A percentile compares a stretch with the other conserved stretches of the same genome.
phyloP scores from a whole-genome alignment of 1,140 invertebrate genomes.

The Probaryconus sp. region DNA sequence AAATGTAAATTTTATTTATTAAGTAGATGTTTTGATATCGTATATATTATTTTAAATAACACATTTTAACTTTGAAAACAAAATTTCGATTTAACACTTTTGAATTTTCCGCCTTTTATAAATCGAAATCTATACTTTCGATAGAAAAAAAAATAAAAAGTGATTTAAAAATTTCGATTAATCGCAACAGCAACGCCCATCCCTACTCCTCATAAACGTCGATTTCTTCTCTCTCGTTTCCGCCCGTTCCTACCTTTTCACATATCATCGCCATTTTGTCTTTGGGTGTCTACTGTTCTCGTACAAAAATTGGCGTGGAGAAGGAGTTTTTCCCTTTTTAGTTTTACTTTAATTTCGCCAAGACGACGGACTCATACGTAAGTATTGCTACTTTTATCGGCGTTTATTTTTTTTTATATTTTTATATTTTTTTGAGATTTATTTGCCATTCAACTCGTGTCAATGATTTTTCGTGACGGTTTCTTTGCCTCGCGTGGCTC shows the following conservation, averaged over 20 bases:
- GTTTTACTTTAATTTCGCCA: constrained; percentile 64
- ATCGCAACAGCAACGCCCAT: no score
- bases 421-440: background rate
- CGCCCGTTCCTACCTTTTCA: background rate
- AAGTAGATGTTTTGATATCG: no score
- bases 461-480: background rate
- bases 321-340: constrained; percentile 52
- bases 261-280: constrained; percentile 49
- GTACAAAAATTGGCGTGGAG: constrained; percentile 56
- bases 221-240: constrained; percentile 40
- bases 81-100: no score
- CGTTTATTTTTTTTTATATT: background rate
- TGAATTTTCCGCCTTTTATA: no score
- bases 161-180: no score
- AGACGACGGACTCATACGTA: constrained; percentile 61
- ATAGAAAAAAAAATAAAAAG: no score
- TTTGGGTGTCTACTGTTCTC: constrained; percentile 50
- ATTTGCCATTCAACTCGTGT: background rate
- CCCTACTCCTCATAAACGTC: no score
- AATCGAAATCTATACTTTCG: no score
- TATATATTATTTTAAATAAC: no score
- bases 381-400: constrained; percentile 18
- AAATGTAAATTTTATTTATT: no score
- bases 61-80: no score
- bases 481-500: background rate